phyloP scores from a whole-genome alignment of 53 echinoderm and acorn worm species.

The Echinometra lucunter region DNA sequence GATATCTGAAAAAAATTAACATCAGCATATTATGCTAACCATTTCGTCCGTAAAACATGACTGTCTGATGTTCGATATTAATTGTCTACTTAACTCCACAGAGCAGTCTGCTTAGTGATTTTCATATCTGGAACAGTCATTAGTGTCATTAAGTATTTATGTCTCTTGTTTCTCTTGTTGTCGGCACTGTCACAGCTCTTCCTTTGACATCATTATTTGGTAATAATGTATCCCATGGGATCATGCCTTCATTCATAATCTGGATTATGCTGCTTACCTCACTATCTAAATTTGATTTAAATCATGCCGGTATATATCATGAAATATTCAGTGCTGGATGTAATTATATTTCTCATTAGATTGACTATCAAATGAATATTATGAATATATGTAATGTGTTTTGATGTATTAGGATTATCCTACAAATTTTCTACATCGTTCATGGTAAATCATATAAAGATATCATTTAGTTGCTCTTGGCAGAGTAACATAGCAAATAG shows the following conservation, averaged over 20 bases:
- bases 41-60: neutral
- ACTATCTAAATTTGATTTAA: neutral
- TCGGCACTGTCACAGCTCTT: neutral
- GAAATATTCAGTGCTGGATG: neutral
- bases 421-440: too few relatives aligned
- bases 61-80: neutral
- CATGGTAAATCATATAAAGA: too few relatives aligned
- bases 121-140: neutral
- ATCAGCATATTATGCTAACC: neutral
- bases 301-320: neutral
- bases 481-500: too few relatives aligned
- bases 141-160: neutral
- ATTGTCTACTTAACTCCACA: neutral
- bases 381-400: neutral
- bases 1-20: neutral
- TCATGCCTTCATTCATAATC: neutral
- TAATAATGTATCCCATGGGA: neutral
- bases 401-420: neutral
- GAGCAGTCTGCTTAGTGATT: neutral
- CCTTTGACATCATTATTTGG: neutral
- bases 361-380: neutral
- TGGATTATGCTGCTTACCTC: neutral
- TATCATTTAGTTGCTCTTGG: too few relatives aligned
- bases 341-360: neutral
- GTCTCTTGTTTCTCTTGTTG: neutral